A percentile compares a stretch with the other conserved stretches of the same genome.
These are phyloP conservation scores for Limnodromus scolopaceus DNA, from an alignment of 2,797 vertebrate species.

Conservation along the genomic window DNA sequence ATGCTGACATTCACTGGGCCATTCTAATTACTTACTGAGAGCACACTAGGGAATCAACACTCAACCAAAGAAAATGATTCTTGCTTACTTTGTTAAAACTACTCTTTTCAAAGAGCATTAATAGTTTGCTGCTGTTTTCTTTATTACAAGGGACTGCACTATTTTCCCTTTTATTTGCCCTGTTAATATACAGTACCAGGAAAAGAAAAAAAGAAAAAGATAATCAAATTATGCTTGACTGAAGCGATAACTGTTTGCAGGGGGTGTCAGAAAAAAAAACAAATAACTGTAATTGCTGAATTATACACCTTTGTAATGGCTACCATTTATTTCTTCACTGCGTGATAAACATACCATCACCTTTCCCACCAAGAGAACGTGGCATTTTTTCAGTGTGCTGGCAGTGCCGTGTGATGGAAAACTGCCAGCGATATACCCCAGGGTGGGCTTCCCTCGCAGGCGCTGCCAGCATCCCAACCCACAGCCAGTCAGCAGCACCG, in stretches of 20 bases:
- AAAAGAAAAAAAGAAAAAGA: not conserved
- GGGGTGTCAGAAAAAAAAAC: constrained; percentile 66
- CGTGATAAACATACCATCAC: constrained; percentile 30
- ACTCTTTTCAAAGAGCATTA: constrained; percentile 79
- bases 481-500: fast-evolving
- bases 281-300: constrained; percentile 63
- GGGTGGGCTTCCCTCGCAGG: not conserved
- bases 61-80: constrained; percentile 82
- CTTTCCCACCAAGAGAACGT: not conserved
- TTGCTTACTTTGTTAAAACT: constrained; percentile 84
- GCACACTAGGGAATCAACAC: constrained; percentile 85
- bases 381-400: not conserved
- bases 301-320: constrained; percentile 63
- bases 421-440: not conserved
- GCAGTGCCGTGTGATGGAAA: not conserved
- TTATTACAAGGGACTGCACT: constrained; percentile 68
- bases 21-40: constrained; percentile 89
- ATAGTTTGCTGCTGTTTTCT: constrained; percentile 76
- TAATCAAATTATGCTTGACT: constrained; percentile 67
- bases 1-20: constrained; percentile 88
- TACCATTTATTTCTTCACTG: constrained; percentile 48
- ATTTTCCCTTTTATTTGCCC: constrained; percentile 48
- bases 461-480: fast-evolving
- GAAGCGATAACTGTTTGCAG: constrained; percentile 63
- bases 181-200: constrained; percentile 45